phyloP scores from a whole-genome alignment of 2,797 vertebrate species.

The Valencia hispanica region DNA sequence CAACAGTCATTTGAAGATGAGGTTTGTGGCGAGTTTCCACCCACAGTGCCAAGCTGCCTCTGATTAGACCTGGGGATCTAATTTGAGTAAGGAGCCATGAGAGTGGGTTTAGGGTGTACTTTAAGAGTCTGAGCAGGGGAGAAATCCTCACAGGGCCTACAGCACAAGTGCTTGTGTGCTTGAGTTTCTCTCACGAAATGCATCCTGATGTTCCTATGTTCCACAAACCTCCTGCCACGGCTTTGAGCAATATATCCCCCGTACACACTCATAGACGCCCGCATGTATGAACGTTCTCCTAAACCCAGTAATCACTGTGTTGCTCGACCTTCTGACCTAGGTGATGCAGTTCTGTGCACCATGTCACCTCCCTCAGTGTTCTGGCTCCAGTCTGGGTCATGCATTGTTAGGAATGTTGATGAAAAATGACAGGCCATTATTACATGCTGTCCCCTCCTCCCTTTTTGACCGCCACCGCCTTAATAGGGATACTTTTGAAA shows the following conservation, averaged over 20 bases:
- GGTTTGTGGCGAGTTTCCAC: conserved; percentile 82
- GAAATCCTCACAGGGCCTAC: conserved; percentile 57
- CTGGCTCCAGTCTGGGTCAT: conserved; percentile 75
- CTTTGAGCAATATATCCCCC: conserved; percentile 19
- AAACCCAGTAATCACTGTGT: conserved; percentile 66
- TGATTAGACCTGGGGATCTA: conserved; percentile 82
- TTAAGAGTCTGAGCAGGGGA: conserved; percentile 58
- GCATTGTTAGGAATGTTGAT: conserved; percentile 75
- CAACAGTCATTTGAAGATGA: conserved; percentile 77
- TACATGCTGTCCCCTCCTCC: conserved; percentile 55
- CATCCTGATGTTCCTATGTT: conserved; percentile 37
- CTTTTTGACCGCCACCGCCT: conserved; percentile 15
- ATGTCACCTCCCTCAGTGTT: conserved; percentile 66
- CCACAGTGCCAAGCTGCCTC: conserved; percentile 79
- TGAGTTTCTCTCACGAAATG: conserved; percentile 69
- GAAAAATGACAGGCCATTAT: conserved; percentile 79
- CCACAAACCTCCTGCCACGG: conserved; percentile 15
- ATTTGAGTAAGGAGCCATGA: conserved; percentile 72
- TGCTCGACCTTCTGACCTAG: conserved; percentile 61
- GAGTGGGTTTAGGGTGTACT: conserved; percentile 45
- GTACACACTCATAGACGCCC: conserved; percentile 7
- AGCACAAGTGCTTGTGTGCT: conserved; percentile 56
- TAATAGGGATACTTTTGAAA: conserved; percentile 48
- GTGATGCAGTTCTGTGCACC: conserved; percentile 70
- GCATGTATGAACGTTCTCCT: conserved; percentile 27